A percentile compares a stretch with the other conserved stretches of the same genome.
Evolutionary conservation across 2,797 vertebrate genomes (phyloP).

Genomic region (Myripristis jacobus): DNA sequence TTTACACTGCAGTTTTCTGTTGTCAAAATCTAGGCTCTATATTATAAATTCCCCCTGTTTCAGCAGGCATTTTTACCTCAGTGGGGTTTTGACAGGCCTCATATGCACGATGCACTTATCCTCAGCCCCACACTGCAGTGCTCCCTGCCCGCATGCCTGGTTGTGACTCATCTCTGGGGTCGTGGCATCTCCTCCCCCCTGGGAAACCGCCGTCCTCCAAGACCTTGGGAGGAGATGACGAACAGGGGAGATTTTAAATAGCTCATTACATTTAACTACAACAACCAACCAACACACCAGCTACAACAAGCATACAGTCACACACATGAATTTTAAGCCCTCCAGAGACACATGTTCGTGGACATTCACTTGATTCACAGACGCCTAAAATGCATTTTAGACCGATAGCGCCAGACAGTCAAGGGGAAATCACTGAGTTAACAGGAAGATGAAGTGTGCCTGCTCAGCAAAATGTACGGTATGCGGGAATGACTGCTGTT

Average conservation of each 20-base stretch:
- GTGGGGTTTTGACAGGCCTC: conserved; percentile 1
- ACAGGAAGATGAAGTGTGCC: conserved; percentile 10
- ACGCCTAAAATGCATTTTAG: background rate
- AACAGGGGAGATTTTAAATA: background rate
- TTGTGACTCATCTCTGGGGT: conserved; percentile 13
- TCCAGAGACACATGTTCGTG: background rate
- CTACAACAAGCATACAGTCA: background rate
- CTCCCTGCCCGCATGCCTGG: background rate
- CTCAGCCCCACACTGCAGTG: background rate
- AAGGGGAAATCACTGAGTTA: background rate
- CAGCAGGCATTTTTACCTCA: background rate
- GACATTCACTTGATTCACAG: background rate
- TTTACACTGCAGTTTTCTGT: background rate
- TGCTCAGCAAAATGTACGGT: background rate
- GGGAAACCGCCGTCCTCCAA: background rate
- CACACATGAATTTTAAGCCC: background rate
- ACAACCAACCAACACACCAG: background rate
- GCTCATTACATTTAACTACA: background rate
- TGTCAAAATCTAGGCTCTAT: conserved; percentile 5
- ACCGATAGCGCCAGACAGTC: background rate
- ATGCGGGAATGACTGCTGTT: background rate
- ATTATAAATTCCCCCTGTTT: background rate
- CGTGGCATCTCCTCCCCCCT: background rate
- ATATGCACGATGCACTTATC: background rate
- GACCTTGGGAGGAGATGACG: conserved; percentile 1